phyloP scores from a whole-genome alignment of 2,113 vertebrate genomes.

The Indicator maculatus region DNA sequence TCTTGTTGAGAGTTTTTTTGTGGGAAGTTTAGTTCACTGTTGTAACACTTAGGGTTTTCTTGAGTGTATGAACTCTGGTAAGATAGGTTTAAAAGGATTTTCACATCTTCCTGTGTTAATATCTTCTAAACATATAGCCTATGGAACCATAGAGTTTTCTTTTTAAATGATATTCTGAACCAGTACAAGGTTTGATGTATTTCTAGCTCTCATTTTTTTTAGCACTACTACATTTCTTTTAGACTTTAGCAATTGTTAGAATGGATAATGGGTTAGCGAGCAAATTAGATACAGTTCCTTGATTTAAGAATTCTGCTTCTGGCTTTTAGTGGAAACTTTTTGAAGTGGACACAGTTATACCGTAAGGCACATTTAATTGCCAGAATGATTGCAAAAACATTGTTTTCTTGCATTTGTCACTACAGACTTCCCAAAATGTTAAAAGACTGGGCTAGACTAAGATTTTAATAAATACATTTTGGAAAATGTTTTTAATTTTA shows the following conservation, averaged over 20 bases:
- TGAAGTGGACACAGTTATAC: not conserved
- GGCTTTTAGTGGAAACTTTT: constrained; percentile 50
- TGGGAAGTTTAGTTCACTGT: not conserved
- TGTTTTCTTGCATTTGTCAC: constrained; percentile 72
- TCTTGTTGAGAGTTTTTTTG: not conserved
- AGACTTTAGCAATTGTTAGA: not conserved
- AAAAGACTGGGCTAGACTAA: constrained; percentile 57
- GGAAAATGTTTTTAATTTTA: constrained; percentile 74
- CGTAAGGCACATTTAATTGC: constrained; percentile 56
- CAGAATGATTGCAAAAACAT: constrained; percentile 68
- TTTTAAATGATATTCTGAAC: not conserved
- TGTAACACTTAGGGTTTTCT: not conserved
- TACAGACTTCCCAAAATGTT: constrained; percentile 53
- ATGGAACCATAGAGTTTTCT: not conserved
- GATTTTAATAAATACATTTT: constrained; percentile 55
- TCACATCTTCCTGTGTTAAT: not conserved
- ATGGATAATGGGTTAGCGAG: not conserved
- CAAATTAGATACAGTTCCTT: constrained; percentile 22
- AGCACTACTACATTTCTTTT: not conserved
- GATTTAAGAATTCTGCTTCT: constrained; percentile 50
- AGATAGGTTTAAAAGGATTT: not conserved
- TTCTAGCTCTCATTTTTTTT: constrained; percentile 4
- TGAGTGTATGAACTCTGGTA: not conserved
- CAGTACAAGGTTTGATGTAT: not conserved
- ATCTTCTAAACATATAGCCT: not conserved